Conservation (phyloP, 2,888 invertebrate species). For the Nomada ferruginata region DNA sequence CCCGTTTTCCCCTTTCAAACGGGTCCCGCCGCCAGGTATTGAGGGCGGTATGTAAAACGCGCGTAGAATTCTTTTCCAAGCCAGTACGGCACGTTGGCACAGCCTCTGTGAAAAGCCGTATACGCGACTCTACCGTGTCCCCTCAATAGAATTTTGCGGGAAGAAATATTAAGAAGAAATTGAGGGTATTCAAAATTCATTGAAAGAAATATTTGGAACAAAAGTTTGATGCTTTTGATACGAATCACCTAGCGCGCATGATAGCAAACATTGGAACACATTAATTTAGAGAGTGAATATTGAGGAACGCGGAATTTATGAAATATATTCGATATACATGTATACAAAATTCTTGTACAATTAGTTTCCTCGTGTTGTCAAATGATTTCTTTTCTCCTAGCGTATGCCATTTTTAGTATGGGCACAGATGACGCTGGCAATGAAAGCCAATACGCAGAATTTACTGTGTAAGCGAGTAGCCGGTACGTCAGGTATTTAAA, state of each 20-base stretch:
- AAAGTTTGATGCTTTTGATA: not conserved
- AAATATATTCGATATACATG: too few species aligned
- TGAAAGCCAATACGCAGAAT: not conserved
- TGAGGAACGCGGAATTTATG: too few species aligned
- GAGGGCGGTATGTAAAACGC: slow-evolving; percentile 46
- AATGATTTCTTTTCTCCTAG: not conserved
- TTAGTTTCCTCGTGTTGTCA: not conserved
- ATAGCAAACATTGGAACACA: too few species aligned
- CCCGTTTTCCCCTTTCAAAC: not conserved
- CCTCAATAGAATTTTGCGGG: not conserved
- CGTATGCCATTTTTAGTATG: not conserved
- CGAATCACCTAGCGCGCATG: too few species aligned
- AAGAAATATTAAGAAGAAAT: not conserved
- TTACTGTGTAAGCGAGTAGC: not conserved
- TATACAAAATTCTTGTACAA: too few species aligned
- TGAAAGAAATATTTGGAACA: not conserved
- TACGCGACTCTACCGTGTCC: not conserved
- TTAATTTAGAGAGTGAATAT: too few species aligned
- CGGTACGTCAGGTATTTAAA: slow-evolving; percentile 29
- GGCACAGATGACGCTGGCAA: not conserved
- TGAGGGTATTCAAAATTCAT: too few species aligned
- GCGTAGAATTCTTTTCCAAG: slow-evolving; percentile 51
- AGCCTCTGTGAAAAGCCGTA: slow-evolving; percentile 4
- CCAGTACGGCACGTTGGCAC: not conserved
- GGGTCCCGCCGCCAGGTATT: slow-evolving; percentile 22